Conservation (phyloP, 1,140 invertebrate genomes). For the Dolichoris vasculosae region DNA sequence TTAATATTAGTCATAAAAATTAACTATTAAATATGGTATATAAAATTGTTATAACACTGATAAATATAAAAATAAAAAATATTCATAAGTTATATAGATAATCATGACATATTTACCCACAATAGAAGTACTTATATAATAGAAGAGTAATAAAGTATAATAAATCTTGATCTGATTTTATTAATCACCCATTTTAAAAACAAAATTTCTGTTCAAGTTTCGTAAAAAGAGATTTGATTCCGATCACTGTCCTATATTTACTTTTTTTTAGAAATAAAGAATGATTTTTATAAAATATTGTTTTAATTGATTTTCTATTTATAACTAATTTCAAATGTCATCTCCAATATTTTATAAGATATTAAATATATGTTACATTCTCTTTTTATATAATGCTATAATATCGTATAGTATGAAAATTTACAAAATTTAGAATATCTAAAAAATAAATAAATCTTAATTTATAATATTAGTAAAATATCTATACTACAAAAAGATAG, state of each 20-base stretch:
- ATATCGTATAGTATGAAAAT: no score
- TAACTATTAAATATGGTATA: no score
- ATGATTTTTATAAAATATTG: neutral
- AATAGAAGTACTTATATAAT: neutral
- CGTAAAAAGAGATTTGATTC: neutral
- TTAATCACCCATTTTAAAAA: neutral
- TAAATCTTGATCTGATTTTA: neutral
- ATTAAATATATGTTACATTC: no score
- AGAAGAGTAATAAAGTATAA: neutral
- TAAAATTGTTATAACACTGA: no score
- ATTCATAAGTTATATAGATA: neutral
- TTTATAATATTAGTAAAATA: no score
- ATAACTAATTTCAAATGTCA: neutral
- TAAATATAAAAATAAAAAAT: no score
- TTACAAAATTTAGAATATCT: no score
- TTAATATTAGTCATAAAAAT: no score
- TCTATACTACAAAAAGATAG: no score
- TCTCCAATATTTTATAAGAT: neutral
- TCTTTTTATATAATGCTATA: no score
- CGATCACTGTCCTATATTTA: neutral
- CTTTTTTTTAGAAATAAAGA: neutral
- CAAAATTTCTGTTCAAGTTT: neutral
- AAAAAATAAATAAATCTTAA: no score
- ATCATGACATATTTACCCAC: neutral
- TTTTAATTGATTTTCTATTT: neutral